These are phyloP conservation scores for Scopus umbretta DNA, from an alignment of 2,113 vertebrate species.

Conservation along the genomic window DNA sequence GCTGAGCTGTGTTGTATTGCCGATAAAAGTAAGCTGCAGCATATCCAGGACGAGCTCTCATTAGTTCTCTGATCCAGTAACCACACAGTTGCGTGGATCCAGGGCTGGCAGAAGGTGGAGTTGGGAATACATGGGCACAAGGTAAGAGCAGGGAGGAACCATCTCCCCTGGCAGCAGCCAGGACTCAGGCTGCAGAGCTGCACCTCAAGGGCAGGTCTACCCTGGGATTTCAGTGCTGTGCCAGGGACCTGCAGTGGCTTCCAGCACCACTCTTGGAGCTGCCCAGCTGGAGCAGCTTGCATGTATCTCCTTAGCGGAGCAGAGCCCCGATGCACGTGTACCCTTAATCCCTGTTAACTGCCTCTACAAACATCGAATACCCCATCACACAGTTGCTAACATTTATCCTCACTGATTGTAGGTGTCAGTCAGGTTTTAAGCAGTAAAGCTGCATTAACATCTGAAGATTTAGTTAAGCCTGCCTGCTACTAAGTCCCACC, in stretches of 20 bases:
- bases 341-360: background rate
- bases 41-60: background rate
- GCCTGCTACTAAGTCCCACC: background rate
- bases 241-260: background rate
- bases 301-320: background rate
- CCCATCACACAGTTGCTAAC: background rate
- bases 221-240: background rate
- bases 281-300: background rate
- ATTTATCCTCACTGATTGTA: background rate
- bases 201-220: background rate
- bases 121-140: background rate
- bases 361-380: background rate
- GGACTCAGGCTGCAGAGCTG: background rate
- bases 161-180: background rate
- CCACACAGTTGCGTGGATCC: rapidly evolving
- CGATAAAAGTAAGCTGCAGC: background rate
- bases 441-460: background rate
- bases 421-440: background rate
- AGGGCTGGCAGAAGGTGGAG: background rate
- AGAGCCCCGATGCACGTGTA: background rate
- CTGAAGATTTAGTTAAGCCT: background rate
- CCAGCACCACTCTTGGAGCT: background rate
- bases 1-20: background rate
- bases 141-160: background rate
- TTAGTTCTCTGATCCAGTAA: background rate